phyloP scores from a whole-genome alignment of 92 coral and sea anemone species.

The Phenganax stokvisi region DNA sequence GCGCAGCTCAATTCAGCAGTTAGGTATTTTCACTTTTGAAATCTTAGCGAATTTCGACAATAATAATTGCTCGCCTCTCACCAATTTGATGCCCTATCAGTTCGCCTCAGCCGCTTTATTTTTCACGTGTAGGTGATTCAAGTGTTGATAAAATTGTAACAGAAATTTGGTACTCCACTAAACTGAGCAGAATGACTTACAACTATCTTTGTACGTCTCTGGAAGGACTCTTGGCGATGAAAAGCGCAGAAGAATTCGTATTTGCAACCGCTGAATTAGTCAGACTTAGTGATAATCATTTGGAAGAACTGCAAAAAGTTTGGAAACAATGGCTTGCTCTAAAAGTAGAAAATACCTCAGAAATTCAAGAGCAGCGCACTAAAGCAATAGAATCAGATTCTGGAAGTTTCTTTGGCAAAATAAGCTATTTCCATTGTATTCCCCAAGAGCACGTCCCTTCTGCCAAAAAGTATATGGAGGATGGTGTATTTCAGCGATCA shows the following conservation, averaged over 20 bases:
- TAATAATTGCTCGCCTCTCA: too few relatives aligned
- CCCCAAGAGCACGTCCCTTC: slow-evolving; percentile 59
- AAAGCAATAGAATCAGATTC: slow-evolving; percentile 15
- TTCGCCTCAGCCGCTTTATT: too few relatives aligned
- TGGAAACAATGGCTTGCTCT: slow-evolving; percentile 67
- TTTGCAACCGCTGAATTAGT: slow-evolving; percentile 45
- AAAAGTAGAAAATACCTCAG: slow-evolving; percentile 8
- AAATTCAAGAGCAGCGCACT: slow-evolving; percentile 48
- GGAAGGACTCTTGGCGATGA: slow-evolving; percentile 39
- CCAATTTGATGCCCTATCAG: too few relatives aligned
- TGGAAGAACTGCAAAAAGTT: slow-evolving; percentile 41
- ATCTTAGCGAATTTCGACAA: too few relatives aligned
- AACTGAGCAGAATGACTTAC: slow-evolving; percentile 46
- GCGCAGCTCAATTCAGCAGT: too few relatives aligned
- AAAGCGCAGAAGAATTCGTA: slow-evolving; percentile 45
- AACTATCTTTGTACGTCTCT: slow-evolving; percentile 44
- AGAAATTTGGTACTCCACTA: slow-evolving; percentile 72
- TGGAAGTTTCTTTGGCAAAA: slow-evolving; percentile 33
- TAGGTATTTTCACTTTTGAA: too few relatives aligned
- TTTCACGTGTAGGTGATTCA: background rate
- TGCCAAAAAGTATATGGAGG: slow-evolving; percentile 55
- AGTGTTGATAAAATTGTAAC: slow-evolving; percentile 51
- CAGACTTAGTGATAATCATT: slow-evolving; percentile 40
- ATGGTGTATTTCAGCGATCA: slow-evolving; percentile 52
- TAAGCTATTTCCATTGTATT: slow-evolving; percentile 36